A percentile compares a stretch with the other conserved stretches of the same genome.
Conservation (phyloP, 2,113 vertebrate species). For the Hymenochirus boettgeri region DNA sequence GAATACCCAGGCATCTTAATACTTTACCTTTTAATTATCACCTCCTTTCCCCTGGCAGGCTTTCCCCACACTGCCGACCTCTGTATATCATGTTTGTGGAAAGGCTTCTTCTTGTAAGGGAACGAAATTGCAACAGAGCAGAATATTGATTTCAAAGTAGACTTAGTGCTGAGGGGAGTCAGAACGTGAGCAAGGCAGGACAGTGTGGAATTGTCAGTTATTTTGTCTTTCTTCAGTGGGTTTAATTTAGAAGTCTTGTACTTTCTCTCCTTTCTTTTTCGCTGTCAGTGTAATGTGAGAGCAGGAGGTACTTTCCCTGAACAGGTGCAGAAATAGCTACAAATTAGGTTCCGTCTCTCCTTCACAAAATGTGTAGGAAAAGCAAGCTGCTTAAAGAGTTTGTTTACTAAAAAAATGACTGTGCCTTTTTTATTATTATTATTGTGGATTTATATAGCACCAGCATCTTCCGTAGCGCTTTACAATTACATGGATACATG, state of each 20-base stretch:
- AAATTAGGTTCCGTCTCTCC: background rate
- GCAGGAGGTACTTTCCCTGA: background rate
- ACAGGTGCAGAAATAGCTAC: background rate
- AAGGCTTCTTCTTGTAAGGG: conserved; percentile 2
- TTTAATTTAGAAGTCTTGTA: conserved; percentile 1
- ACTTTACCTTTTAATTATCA: background rate
- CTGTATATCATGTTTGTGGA: conserved; percentile 14
- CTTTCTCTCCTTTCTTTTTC: background rate
- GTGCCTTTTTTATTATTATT: too few species aligned
- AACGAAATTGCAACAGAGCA: background rate
- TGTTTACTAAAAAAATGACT: too few species aligned
- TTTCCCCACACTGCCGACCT: background rate
- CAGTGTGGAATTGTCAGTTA: background rate
- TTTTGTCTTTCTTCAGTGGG: background rate
- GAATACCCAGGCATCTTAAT: conserved; percentile 3
- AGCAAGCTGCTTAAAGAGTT: too few species aligned
- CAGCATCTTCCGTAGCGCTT: too few species aligned
- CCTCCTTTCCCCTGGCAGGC: conserved; percentile 21
- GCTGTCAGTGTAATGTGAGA: background rate
- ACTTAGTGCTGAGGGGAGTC: background rate
- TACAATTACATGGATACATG: too few species aligned
- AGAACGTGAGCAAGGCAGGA: background rate
- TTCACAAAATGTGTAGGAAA: too few species aligned
- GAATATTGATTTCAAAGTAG: conserved; percentile 8
- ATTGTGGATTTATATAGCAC: too few species aligned